Evolutionary conservation across 2,113 vertebrate species (phyloP).

Genomic region (Pelusios castaneus): DNA sequence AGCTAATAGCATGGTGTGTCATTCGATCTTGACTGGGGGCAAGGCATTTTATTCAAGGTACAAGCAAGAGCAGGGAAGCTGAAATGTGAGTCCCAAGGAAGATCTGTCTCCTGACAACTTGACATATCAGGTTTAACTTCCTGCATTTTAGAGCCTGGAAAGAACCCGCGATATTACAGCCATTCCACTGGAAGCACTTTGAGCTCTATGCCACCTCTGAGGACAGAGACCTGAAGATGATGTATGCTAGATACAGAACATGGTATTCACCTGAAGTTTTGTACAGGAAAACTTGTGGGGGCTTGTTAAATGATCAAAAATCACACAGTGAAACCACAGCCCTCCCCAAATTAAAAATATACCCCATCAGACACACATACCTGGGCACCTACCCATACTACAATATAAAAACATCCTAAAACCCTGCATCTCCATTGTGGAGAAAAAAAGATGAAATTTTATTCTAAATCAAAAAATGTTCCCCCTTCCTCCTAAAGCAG

Average conservation of each 20-base stretch:
- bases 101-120: neutral
- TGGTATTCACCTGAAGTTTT: conserved; percentile 12
- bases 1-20: neutral
- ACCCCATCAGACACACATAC: neutral
- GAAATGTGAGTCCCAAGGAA: neutral
- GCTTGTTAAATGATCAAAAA: neutral
- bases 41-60: neutral
- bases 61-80: neutral
- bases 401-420: neutral
- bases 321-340: neutral
- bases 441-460: neutral
- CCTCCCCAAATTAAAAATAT: neutral
- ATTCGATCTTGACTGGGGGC: neutral
- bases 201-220: neutral
- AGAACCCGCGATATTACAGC: neutral
- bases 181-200: neutral
- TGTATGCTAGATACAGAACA: neutral
- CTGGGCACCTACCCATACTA: neutral
- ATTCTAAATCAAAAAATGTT: neutral
- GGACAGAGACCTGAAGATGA: neutral
- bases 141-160: neutral
- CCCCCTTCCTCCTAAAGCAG: neutral
- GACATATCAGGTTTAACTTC: neutral
- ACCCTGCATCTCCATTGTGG: neutral
- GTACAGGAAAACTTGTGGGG: neutral